Evolutionary conservation across 2,888 invertebrate species (phyloP).

Genomic region (Mythimna lalbum): DNA sequence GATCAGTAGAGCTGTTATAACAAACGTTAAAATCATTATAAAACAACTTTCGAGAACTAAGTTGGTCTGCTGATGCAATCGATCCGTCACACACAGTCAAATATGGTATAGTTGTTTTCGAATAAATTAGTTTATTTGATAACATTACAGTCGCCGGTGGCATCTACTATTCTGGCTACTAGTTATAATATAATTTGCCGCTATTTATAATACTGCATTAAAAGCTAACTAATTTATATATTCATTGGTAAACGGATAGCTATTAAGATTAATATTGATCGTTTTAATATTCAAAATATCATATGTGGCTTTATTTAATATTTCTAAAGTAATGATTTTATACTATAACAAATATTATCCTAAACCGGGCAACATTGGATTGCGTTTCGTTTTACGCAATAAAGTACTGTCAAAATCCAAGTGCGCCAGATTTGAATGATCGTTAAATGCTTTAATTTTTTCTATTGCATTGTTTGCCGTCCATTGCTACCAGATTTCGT

Average conservation of each 20-base stretch:
- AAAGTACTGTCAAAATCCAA: constrained; percentile 18
- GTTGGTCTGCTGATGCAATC: neutral
- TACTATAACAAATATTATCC: constrained; percentile 14
- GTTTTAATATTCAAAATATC: neutral
- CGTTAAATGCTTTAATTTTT: neutral
- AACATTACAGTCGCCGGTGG: neutral
- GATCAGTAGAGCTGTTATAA: neutral
- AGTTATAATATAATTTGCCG: neutral
- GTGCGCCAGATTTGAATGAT: constrained; percentile 23
- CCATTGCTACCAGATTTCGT: neutral
- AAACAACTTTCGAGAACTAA: neutral
- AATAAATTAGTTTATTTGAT: neutral
- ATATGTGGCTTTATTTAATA: neutral
- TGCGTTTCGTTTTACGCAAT: constrained; percentile 56
- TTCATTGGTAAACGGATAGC: neutral
- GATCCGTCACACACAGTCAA: too few relatives aligned
- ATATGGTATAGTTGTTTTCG: neutral
- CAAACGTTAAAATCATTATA: neutral
- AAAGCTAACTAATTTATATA: neutral
- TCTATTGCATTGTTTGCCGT: neutral
- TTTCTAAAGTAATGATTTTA: neutral
- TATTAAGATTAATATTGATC: neutral
- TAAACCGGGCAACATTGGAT: constrained; percentile 35
- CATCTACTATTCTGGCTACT: neutral
- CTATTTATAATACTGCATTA: neutral